These are phyloP conservation scores for Mustela erminea DNA, from an alignment of 2,797 vertebrate genomes.

Conservation along the genomic window DNA sequence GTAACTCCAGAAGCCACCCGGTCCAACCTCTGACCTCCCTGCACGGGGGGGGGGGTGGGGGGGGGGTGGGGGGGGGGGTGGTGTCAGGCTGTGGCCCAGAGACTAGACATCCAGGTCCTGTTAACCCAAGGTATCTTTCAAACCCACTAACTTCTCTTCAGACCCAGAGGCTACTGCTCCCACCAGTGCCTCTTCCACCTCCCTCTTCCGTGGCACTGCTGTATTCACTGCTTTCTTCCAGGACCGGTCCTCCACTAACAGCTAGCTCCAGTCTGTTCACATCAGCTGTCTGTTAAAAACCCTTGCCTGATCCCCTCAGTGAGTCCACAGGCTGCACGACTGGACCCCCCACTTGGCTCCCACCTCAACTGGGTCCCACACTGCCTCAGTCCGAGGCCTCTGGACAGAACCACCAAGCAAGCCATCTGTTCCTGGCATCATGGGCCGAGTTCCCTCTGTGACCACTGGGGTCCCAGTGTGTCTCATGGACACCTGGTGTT, in stretches of 20 bases:
- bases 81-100: background rate
- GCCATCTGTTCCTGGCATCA: background rate
- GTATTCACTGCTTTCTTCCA: too few relatives aligned
- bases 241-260: background rate
- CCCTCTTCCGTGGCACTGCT: too few relatives aligned
- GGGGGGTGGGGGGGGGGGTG: too few relatives aligned
- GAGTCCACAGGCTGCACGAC: background rate
- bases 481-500: background rate
- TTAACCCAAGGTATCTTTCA: background rate
- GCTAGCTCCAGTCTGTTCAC: background rate
- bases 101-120: background rate
- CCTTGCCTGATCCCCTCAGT: too few relatives aligned
- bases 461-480: background rate
- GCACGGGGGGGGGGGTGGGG: too few relatives aligned
- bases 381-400: background rate
- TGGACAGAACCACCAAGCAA: accelerated
- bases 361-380: background rate
- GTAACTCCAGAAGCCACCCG: background rate
- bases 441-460: background rate
- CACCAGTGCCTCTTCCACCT: background rate
- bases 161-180: background rate
- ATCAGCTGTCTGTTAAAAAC: background rate
- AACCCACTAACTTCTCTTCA: background rate
- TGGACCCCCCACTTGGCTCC: background rate
- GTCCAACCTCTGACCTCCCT: background rate